phyloP scores from a whole-genome alignment of 2,113 vertebrate species.

The Dasyornis broadbenti region DNA sequence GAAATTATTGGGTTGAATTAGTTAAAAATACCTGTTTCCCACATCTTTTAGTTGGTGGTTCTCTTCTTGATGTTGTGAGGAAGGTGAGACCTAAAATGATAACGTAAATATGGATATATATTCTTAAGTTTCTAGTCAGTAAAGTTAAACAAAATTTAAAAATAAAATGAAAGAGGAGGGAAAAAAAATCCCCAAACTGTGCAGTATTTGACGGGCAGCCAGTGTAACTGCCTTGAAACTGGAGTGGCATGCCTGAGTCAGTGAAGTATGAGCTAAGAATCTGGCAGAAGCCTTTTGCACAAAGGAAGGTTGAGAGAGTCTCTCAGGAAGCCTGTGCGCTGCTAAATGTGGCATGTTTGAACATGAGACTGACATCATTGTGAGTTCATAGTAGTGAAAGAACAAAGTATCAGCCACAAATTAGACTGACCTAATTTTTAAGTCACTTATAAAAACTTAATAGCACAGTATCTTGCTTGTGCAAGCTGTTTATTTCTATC shows the following conservation, averaged over 20 bases:
- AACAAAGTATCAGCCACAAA: conserved; percentile 58
- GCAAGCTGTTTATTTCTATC: conserved; percentile 46
- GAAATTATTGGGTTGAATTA: not conserved
- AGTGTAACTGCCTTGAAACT: conserved; percentile 44
- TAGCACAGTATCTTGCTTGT: conserved; percentile 11
- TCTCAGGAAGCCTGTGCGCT: conserved; percentile 25
- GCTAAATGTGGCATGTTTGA: conserved; percentile 59
- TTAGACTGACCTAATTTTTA: conserved; percentile 60
- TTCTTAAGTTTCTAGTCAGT: not conserved
- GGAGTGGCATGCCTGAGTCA: conserved; percentile 51
- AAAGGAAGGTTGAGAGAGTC: conserved; percentile 58
- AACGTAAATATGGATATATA: not conserved
- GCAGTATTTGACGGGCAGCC: conserved; percentile 23
- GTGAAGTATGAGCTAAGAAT: conserved; percentile 48
- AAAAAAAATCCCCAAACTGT: not conserved
- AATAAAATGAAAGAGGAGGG: not conserved
- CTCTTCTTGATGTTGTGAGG: not conserved
- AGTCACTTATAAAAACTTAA: conserved; percentile 38
- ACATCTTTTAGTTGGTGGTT: not conserved
- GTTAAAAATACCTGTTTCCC: not conserved
- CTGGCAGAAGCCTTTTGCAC: conserved; percentile 51
- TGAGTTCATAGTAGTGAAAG: conserved; percentile 58
- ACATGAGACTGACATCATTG: conserved; percentile 60
- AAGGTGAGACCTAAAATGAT: not conserved
- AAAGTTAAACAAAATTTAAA: not conserved